Evolutionary conservation across 92 coral and sea anemone genomes (phyloP).

Genomic region (Porites lobata): DNA sequence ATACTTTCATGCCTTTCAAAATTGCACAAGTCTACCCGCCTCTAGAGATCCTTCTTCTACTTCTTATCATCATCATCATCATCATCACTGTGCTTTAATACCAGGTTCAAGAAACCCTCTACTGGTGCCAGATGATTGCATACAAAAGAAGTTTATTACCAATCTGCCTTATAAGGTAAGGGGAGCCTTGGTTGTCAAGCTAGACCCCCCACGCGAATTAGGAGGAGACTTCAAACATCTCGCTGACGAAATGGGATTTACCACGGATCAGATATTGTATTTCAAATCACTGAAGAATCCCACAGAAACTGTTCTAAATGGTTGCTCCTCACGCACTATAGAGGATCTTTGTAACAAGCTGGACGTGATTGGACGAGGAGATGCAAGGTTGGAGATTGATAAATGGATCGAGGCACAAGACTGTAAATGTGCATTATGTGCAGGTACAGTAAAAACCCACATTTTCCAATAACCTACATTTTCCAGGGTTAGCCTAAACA

Average conservation of each 20-base stretch:
- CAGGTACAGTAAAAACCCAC: too few relatives aligned
- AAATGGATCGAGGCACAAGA: constrained; percentile 9
- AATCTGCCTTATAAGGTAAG: background rate
- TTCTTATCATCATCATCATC: background rate
- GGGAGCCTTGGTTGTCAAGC: background rate
- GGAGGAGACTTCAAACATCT: constrained; percentile 5
- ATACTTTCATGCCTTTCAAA: too few relatives aligned
- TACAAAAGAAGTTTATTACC: background rate
- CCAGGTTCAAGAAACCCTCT: background rate
- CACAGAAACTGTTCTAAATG: background rate
- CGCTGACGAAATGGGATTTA: constrained; percentile 1
- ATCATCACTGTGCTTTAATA: background rate
- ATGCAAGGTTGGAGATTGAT: constrained; percentile 5
- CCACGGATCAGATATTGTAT: constrained; percentile 8
- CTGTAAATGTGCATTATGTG: constrained; percentile 6
- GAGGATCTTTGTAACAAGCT: constrained; percentile 18
- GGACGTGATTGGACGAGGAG: constrained; percentile 4
- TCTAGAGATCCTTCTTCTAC: too few relatives aligned
- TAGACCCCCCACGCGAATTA: background rate
- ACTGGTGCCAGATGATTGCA: constrained; percentile 13
- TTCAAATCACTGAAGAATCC: constrained; percentile 14
- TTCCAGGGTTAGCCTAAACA: too few relatives aligned
- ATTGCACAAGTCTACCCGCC: too few relatives aligned
- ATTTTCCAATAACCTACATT: too few relatives aligned
- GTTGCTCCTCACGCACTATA: background rate